Conservation (phyloP, 2,113 vertebrate genomes). For the Crotalus helleri region DNA sequence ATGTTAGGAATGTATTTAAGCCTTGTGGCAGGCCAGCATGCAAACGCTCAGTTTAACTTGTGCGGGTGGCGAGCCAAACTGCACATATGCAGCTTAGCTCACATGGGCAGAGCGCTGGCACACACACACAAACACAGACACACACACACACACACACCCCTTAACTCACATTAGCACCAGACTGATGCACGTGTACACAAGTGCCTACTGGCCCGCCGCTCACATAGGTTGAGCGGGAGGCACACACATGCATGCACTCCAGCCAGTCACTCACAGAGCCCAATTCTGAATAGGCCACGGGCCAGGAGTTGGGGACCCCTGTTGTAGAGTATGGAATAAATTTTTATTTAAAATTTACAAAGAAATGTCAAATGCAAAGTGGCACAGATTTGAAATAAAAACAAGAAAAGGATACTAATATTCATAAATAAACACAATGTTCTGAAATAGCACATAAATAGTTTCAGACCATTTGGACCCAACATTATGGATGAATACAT, state of each 20-base stretch:
- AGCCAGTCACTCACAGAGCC: neutral
- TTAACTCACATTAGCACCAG: neutral
- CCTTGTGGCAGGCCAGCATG: neutral
- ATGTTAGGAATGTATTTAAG: neutral
- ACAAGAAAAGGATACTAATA: neutral
- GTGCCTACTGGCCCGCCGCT: fast-evolving
- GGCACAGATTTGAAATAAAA: neutral
- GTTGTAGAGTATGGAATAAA: neutral
- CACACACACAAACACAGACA: neutral
- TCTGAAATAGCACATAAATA: neutral
- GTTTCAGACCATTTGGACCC: neutral
- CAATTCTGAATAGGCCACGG: neutral
- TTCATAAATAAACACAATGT: neutral
- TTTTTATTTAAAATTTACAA: neutral
- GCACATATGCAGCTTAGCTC: neutral
- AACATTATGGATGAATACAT: neutral
- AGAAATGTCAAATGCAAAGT: neutral
- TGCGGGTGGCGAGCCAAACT: too few relatives aligned
- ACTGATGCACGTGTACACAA: neutral
- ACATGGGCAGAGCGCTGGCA: neutral
- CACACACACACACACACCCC: fast-evolving
- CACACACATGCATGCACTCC: neutral
- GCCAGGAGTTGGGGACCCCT: neutral
- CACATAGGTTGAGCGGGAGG: neutral
- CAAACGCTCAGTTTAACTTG: too few relatives aligned